Percentiles rank a stretch among this genome's conserved stretches.
Evolutionary conservation across 1,140 invertebrate genomes (phyloP).

Genomic region (Zaprionus nigranus): DNA sequence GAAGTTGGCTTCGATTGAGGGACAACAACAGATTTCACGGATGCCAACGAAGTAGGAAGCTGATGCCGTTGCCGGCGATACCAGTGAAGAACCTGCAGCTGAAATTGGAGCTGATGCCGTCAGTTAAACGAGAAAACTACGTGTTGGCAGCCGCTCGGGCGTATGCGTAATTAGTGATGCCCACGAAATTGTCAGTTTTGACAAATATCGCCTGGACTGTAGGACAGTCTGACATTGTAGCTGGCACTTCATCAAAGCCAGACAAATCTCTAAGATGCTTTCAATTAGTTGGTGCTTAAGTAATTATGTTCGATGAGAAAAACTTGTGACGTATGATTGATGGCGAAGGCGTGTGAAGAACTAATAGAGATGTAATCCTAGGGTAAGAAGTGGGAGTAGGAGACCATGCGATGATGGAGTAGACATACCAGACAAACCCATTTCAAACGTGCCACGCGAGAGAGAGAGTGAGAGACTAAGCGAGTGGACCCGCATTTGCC

Average conservation of each 20-base stretch:
- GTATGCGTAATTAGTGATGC: slow-evolving; percentile 71
- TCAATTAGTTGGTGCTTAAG: slow-evolving; percentile 72
- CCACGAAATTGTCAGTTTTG: slow-evolving; percentile 65
- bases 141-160: slow-evolving; percentile 32
- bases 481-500: slow-evolving; percentile 11
- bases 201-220: slow-evolving; percentile 53
- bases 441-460: background rate
- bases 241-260: slow-evolving; percentile 66
- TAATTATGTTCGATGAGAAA: slow-evolving; percentile 59
- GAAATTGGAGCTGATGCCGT: background rate
- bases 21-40: slow-evolving; percentile 44
- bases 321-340: slow-evolving; percentile 50
- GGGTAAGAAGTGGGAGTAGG: no score
- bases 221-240: slow-evolving; percentile 54
- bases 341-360: slow-evolving; percentile 22
- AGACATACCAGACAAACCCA: slow-evolving; percentile 1
- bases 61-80: background rate
- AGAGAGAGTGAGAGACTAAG: background rate
- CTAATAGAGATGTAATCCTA: slow-evolving; percentile 1
- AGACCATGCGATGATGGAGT: background rate
- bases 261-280: slow-evolving; percentile 70
- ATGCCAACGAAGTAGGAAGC: background rate
- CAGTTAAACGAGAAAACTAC: slow-evolving; percentile 32
- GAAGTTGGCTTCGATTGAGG: slow-evolving; percentile 36
- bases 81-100: no score